These are phyloP conservation scores for Eueides isabella DNA, from an alignment of 1,140 invertebrate genomes.

Conservation along the genomic window DNA sequence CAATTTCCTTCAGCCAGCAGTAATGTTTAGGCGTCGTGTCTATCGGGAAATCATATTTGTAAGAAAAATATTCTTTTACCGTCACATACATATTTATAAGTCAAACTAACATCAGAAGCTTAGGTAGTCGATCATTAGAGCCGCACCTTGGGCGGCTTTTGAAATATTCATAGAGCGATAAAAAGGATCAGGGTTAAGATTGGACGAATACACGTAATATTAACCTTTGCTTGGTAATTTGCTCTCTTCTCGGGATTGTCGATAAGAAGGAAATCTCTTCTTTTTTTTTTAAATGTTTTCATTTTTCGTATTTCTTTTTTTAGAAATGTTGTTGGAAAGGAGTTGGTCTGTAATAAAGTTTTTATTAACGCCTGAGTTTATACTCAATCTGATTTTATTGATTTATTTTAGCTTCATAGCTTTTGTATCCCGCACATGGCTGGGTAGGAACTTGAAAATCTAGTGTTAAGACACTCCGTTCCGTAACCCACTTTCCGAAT, in stretches of 20 bases:
- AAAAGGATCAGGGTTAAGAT: conserved; percentile 45
- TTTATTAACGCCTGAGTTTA: not conserved
- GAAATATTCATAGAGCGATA: conserved; percentile 50
- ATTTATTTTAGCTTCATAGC: too few relatives aligned
- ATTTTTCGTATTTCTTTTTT: not conserved
- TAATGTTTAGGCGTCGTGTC: conserved; percentile 12
- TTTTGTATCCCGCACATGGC: too few relatives aligned
- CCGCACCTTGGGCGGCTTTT: conserved; percentile 34
- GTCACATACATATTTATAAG: conserved; percentile 44
- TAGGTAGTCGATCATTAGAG: conserved; percentile 45
- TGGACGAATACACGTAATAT: conserved; percentile 35
- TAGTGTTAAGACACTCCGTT: too few relatives aligned
- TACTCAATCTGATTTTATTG: too few relatives aligned
- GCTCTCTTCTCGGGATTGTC: conserved; percentile 4
- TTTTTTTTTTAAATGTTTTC: conserved; percentile 2
- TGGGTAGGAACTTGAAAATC: too few relatives aligned
- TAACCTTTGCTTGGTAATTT: conserved; percentile 26
- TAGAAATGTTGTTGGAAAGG: not conserved
- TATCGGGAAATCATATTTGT: conserved; percentile 33
- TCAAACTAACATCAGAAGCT: conserved; percentile 39
- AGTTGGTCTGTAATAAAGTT: not conserved
- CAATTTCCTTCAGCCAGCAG: not conserved
- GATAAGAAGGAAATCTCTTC: not conserved
- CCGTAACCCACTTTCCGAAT: too few relatives aligned
- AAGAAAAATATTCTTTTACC: conserved; percentile 15